Percentiles rank a stretch among this genome's conserved stretches.
Conservation (phyloP, 2,888 invertebrate genomes). For the Copidosoma aretas region DNA sequence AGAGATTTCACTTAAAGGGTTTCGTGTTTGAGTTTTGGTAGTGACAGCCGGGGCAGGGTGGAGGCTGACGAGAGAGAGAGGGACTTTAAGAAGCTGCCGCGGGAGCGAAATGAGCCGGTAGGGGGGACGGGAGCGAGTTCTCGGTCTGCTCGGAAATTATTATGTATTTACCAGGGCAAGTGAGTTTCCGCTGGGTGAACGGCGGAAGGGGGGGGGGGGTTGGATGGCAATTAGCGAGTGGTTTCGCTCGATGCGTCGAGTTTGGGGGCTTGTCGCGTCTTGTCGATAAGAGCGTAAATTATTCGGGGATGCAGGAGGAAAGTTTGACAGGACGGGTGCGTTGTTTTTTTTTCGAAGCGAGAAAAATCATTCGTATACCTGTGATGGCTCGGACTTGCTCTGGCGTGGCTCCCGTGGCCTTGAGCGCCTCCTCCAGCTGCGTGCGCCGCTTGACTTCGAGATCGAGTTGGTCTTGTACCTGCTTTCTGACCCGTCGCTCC, state of each 20-base stretch:
- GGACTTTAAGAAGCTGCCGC: slow-evolving; percentile 24
- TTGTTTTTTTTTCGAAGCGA: not conserved
- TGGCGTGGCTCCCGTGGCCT: slow-evolving; percentile 75
- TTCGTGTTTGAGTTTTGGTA: slow-evolving; percentile 62
- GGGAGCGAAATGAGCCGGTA: slow-evolving; percentile 28
- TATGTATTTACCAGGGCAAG: not conserved
- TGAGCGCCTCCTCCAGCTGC: slow-evolving; percentile 82
- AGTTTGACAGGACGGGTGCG: too few species aligned
- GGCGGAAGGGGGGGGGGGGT: not conserved
- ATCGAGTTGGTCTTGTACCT: slow-evolving; percentile 85
- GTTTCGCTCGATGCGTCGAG: not conserved
- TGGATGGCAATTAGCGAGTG: not conserved
- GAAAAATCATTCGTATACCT: slow-evolving; percentile 64
- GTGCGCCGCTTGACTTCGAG: slow-evolving; percentile 79
- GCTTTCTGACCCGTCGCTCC: slow-evolving; percentile 81
- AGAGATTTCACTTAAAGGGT: slow-evolving; percentile 64
- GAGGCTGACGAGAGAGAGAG: slow-evolving; percentile 30
- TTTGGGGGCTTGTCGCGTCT: not conserved
- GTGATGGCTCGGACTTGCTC: slow-evolving; percentile 82
- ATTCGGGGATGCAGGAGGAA: not conserved
- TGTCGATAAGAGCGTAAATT: not conserved
- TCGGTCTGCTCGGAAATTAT: not conserved
- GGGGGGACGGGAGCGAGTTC: not conserved
- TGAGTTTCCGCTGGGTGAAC: not conserved
- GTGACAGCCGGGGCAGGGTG: slow-evolving; percentile 58